These are phyloP conservation scores for Scrobipalpa costella DNA, from an alignment of 2,888 invertebrate genomes.

Conservation along the genomic window DNA sequence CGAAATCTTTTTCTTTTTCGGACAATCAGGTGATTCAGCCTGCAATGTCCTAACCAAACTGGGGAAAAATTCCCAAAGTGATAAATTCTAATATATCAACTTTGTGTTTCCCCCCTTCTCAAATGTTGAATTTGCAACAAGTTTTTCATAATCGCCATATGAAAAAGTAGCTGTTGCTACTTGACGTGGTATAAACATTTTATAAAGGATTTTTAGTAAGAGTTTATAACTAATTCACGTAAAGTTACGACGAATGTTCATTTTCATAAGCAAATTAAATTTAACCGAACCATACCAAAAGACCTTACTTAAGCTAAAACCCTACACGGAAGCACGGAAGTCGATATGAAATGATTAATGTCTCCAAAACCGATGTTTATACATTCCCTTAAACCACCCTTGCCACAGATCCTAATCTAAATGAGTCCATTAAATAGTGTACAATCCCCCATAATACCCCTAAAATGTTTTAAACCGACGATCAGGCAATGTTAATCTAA, in stretches of 20 bases:
- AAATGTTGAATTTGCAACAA: too few relatives aligned
- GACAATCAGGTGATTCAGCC: too few relatives aligned
- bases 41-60: too few relatives aligned
- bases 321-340: background rate
- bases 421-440: slow-evolving; percentile 10
- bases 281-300: background rate
- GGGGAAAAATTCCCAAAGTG: too few relatives aligned
- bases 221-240: too few relatives aligned
- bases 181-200: too few relatives aligned
- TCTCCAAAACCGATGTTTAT: background rate
- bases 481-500: slow-evolving; percentile 23
- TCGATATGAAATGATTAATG: slow-evolving; percentile 10
- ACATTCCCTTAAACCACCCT: background rate
- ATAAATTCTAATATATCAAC: too few relatives aligned
- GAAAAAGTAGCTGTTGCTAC: too few relatives aligned
- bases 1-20: too few relatives aligned
- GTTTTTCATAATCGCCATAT: too few relatives aligned
- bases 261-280: background rate
- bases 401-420: slow-evolving; percentile 9
- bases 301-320: background rate
- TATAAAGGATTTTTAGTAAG: too few relatives aligned
- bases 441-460: background rate
- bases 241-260: background rate
- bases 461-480: slow-evolving; percentile 17
- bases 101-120: too few relatives aligned